A percentile compares a stretch with the other conserved stretches of the same genome.
phyloP scores from a whole-genome alignment of 2,797 vertebrate species.

The Apodemus agrarius region DNA sequence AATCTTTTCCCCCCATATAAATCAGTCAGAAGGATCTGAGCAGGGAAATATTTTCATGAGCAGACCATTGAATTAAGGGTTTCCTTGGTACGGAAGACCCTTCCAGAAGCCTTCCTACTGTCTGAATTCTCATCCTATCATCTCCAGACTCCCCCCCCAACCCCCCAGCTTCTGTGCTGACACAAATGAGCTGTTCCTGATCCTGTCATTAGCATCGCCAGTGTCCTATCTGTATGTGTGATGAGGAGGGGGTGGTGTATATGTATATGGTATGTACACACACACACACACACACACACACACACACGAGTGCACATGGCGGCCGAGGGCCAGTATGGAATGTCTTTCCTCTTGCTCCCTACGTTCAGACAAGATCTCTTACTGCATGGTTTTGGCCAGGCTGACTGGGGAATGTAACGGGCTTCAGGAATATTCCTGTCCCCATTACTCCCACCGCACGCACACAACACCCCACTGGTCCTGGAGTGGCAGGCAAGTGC shows the following conservation, averaged over 20 bases:
- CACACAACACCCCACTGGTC: neutral
- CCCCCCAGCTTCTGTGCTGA: fast-evolving
- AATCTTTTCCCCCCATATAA: neutral
- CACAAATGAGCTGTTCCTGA: neutral
- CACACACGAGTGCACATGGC: no score
- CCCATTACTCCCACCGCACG: neutral
- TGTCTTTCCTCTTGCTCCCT: neutral
- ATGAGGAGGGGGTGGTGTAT: neutral
- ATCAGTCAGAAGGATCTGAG: neutral
- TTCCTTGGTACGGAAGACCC: neutral
- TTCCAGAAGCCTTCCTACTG: neutral
- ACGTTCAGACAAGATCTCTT: neutral
- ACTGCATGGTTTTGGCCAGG: neutral
- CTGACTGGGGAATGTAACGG: neutral
- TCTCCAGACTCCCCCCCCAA: neutral
- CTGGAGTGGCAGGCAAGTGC: neutral
- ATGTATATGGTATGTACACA: no score
- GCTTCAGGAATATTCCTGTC: neutral
- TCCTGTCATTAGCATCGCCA: neutral
- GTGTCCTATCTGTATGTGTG: neutral
- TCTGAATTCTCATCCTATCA: neutral
- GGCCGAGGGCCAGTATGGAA: no score
- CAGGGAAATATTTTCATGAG: neutral
- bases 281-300: no score
- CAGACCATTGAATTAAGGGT: neutral